Conservation (phyloP, 2,113 vertebrate species). For the Asarcornis scutulata region DNA sequence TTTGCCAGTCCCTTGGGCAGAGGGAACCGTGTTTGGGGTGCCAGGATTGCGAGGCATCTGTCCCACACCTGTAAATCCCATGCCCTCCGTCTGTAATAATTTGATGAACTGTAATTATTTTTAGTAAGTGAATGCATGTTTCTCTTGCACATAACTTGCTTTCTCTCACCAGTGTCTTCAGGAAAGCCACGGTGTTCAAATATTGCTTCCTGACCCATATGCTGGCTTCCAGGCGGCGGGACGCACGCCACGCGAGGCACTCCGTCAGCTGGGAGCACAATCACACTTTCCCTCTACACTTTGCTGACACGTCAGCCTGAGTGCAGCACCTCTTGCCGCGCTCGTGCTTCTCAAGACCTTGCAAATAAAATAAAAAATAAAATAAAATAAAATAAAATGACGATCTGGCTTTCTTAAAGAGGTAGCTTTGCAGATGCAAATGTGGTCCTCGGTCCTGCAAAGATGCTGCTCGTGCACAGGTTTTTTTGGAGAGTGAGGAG, state of each 20-base stretch:
- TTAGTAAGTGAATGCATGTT: not conserved
- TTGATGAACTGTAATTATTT: not conserved
- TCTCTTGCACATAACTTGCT: not conserved
- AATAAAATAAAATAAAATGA: not conserved
- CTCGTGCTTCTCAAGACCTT: not conserved
- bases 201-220: not conserved
- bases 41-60: not conserved
- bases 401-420: not conserved
- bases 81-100: too few species aligned
- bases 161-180: not conserved
- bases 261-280: fast-evolving
- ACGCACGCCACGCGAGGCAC: not conserved
- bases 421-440: slow-evolving; percentile 32
- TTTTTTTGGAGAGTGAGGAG: not conserved
- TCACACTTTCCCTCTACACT: not conserved
- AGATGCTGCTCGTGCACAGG: not conserved
- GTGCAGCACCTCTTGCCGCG: slow-evolving; percentile 17
- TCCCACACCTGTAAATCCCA: not conserved
- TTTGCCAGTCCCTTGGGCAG: fast-evolving
- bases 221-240: not conserved
- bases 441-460: not conserved
- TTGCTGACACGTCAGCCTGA: not conserved
- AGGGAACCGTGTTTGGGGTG: not conserved
- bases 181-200: not conserved
- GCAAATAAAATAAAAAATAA: not conserved